phyloP scores from a whole-genome alignment of 2,113 vertebrate species.

The Varanus salvator region DNA sequence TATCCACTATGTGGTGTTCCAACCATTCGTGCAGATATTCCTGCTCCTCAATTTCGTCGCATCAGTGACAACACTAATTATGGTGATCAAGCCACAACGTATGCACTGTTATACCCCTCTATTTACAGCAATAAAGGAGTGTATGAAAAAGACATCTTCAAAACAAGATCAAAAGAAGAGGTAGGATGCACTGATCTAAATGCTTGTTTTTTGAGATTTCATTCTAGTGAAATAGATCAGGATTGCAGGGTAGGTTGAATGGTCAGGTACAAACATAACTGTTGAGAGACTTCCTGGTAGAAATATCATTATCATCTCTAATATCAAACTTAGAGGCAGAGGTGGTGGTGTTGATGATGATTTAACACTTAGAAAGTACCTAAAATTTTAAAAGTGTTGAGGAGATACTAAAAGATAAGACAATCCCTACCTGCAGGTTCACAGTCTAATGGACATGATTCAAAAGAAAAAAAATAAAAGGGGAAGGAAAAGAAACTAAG shows the following conservation, averaged over 20 bases:
- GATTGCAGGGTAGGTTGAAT: too few species aligned
- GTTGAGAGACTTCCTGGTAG: not conserved
- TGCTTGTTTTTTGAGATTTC: conserved; percentile 14
- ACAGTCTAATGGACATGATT: not conserved
- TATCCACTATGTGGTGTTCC: conserved; percentile 80
- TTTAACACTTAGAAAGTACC: not conserved
- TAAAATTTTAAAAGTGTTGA: not conserved
- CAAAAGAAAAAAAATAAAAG: not conserved
- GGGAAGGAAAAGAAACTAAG: not conserved
- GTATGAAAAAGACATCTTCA: conserved; percentile 81
- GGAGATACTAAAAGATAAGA: not conserved
- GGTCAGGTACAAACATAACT: not conserved
- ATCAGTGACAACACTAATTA: conserved; percentile 85
- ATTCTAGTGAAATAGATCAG: not conserved
- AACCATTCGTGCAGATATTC: conserved; percentile 81
- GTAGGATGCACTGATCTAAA: conserved; percentile 71
- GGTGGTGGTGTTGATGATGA: not conserved
- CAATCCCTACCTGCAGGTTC: not conserved
- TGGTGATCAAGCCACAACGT: conserved; percentile 77
- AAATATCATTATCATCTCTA: not conserved
- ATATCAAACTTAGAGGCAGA: not conserved
- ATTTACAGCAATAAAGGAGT: conserved; percentile 80
- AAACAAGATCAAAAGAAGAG: conserved; percentile 84
- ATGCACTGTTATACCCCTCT: conserved; percentile 80
- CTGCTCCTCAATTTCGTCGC: conserved; percentile 77